A percentile compares a stretch with the other conserved stretches of the same genome.
phyloP scores from a whole-genome alignment of 2,797 vertebrate species.

The Natrix natrix region DNA sequence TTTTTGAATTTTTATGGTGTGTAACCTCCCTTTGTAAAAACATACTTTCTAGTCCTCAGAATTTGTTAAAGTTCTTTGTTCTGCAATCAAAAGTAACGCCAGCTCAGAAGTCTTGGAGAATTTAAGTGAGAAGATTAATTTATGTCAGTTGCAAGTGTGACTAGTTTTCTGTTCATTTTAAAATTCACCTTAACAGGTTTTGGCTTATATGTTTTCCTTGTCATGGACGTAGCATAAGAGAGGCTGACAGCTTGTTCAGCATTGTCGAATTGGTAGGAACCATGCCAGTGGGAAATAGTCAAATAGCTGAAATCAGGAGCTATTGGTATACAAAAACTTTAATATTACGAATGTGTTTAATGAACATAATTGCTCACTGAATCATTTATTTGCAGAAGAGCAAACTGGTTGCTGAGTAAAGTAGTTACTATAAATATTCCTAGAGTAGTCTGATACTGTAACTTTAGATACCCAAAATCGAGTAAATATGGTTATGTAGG shows the following conservation, averaged over 20 bases:
- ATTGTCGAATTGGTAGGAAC: neutral
- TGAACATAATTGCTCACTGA: neutral
- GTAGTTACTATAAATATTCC: neutral
- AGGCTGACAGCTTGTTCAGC: neutral
- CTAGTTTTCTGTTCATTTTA: constrained; percentile 15
- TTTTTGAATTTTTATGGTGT: constrained; percentile 4
- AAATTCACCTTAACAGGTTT: constrained; percentile 5
- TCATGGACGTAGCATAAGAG: neutral
- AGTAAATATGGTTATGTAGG: neutral
- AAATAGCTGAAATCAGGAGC: neutral
- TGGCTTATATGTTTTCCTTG: neutral
- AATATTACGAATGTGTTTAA: neutral
- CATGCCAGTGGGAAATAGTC: neutral
- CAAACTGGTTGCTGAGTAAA: neutral
- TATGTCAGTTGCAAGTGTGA: neutral
- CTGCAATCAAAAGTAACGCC: neutral
- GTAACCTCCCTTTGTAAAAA: neutral
- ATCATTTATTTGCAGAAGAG: neutral
- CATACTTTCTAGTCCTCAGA: neutral
- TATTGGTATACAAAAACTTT: neutral
- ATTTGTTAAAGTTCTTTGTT: constrained; percentile 12
- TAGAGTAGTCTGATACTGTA: neutral
- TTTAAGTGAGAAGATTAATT: constrained; percentile 14
- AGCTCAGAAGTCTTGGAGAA: neutral
- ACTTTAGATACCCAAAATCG: neutral